Conservation (phyloP, 2,113 vertebrate species). For the Sphaerodactylus townsendi region DNA sequence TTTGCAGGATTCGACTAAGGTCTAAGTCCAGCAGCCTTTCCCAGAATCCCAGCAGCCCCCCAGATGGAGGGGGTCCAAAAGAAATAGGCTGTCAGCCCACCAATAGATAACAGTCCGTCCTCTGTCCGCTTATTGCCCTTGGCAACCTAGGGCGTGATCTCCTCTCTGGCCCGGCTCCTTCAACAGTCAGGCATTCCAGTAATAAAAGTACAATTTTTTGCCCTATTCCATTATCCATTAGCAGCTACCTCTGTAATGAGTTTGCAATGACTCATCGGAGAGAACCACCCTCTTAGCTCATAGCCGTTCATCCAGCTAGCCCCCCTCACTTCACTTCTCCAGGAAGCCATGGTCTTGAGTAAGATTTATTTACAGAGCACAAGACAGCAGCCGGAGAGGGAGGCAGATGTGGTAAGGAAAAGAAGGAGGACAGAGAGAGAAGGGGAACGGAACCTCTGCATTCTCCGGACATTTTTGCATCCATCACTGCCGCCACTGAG, state of each 20-base stretch:
- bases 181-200: not conserved
- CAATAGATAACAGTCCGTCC: not conserved
- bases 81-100: not conserved
- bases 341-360: not conserved
- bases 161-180: not conserved
- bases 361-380: not conserved
- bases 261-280: slow-evolving; percentile 25
- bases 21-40: not conserved
- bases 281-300: slow-evolving; percentile 29
- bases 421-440: not conserved
- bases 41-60: not conserved
- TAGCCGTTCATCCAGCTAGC: not conserved
- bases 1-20: not conserved
- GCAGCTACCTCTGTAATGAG: slow-evolving; percentile 12
- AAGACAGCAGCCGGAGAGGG: not conserved
- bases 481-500: not conserved
- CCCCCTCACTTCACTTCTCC: slow-evolving; percentile 13
- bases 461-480: not conserved
- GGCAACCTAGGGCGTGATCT: too few species aligned
- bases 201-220: not conserved
- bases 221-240: not conserved
- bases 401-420: not conserved
- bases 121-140: not conserved
- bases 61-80: not conserved
- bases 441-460: not conserved